These are phyloP conservation scores for Cyprinodon brontotheroides DNA, from an alignment of 2,113 vertebrate genomes.

Conservation along the genomic window DNA sequence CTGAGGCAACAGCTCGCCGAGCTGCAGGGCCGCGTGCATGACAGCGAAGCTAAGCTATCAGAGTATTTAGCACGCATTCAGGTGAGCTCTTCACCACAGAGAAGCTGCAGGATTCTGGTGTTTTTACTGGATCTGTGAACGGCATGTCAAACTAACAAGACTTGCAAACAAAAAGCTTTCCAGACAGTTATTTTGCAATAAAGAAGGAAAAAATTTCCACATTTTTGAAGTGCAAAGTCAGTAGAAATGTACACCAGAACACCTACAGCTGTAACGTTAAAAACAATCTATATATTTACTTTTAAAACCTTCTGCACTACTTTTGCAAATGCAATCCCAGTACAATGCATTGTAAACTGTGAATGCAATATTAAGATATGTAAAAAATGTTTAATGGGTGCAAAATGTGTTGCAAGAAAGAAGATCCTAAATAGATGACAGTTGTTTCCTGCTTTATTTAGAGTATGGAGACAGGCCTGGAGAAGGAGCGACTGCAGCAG, in stretches of 20 bases:
- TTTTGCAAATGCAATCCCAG: not conserved
- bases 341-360: not conserved
- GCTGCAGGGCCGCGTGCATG: slow-evolving; percentile 84
- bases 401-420: not conserved
- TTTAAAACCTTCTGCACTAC: not conserved
- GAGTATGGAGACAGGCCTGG: slow-evolving; percentile 85
- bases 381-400: no score
- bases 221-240: no score
- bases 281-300: no score
- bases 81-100: slow-evolving; percentile 34
- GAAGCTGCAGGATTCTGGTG: not conserved
- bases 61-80: slow-evolving; percentile 86
- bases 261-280: no score
- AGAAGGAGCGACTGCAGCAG: slow-evolving; percentile 86
- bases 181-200: no score
- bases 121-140: not conserved
- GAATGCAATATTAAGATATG: no score
- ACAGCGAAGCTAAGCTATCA: slow-evolving; percentile 86
- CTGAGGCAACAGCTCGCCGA: slow-evolving; percentile 90
- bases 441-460: slow-evolving; percentile 16
- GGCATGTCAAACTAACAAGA: not conserved
- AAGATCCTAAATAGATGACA: not conserved
- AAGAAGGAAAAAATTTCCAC: no score
- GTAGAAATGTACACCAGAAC: no score
- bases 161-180: no score